Percentiles rank a stretch among this genome's conserved stretches.
These are phyloP conservation scores for Chrysaora quinquecirrha DNA, from an alignment of 30 jellyfish, hydroid and myxozoan genomes.

Conservation along the genomic window DNA sequence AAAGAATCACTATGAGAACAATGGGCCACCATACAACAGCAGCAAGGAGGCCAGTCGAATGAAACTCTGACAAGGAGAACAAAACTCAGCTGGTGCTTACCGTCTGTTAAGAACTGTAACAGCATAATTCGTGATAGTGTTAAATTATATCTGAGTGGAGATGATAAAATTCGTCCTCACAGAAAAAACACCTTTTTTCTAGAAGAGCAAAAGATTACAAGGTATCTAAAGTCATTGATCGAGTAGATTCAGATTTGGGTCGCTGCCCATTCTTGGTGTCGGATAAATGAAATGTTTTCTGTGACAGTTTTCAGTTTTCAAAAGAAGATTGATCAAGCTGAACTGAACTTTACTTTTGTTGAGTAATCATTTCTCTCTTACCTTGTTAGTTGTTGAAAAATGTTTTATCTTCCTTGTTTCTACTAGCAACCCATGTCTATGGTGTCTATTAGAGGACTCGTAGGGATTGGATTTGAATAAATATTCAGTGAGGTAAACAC, in stretches of 20 bases:
- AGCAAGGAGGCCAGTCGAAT: conserved; percentile 12
- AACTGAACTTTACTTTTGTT: too few species aligned
- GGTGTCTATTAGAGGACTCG: too few species aligned
- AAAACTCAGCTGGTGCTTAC: conserved; percentile 5
- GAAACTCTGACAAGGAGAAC: conserved; percentile 10
- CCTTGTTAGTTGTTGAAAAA: too few species aligned
- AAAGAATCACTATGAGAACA: too few species aligned
- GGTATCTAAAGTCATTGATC: conserved; percentile 8
- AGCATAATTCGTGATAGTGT: conserved; percentile 3
- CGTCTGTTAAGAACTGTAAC: background rate
- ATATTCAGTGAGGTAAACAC: too few species aligned
- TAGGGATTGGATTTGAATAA: too few species aligned
- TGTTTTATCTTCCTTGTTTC: too few species aligned
- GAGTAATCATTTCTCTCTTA: too few species aligned
- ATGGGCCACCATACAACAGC: too few species aligned
- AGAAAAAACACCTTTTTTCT: conserved; percentile 3
- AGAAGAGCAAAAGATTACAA: conserved; percentile 5
- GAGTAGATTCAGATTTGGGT: conserved; percentile 15
- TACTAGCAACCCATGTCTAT: too few species aligned
- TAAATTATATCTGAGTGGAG: conserved; percentile 9
- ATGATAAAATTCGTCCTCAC: conserved; percentile 15
- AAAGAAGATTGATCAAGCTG: too few species aligned
- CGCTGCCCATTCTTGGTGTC: conserved; percentile 14
- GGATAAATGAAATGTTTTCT: too few species aligned
- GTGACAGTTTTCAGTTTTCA: background rate